These are phyloP conservation scores for Pelagia noctiluca DNA, from an alignment of 30 jellyfish, hydroid and myxozoan species.

Conservation along the genomic window DNA sequence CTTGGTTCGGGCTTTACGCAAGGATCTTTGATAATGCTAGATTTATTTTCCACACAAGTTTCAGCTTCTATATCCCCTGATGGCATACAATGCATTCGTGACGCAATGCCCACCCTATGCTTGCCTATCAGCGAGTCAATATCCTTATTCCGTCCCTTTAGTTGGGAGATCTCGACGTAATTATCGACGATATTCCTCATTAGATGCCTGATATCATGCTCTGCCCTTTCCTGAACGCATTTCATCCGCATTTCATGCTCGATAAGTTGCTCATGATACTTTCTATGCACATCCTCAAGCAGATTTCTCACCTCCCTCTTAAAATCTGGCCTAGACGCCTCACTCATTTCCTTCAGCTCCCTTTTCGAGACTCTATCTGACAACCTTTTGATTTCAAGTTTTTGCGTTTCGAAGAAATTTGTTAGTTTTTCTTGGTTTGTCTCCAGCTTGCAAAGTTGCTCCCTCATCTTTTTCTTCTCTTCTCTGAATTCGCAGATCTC, in stretches of 20 bases:
- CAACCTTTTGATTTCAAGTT: conserved; percentile 27
- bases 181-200: conserved; percentile 86
- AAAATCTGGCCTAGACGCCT: conserved; percentile 42
- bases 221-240: conserved; percentile 91
- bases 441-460: conserved; percentile 53
- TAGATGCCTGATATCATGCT: conserved; percentile 75
- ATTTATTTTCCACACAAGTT: too few relatives aligned
- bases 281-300: conserved; percentile 80
- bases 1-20: too few relatives aligned
- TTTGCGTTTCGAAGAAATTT: conserved; percentile 26
- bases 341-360: too few relatives aligned
- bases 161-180: conserved; percentile 68
- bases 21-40: too few relatives aligned
- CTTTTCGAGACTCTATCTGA: conserved; percentile 8
- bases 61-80: neutral
- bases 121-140: neutral
- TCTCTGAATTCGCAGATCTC: conserved; percentile 82
- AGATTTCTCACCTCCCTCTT: conserved; percentile 77
- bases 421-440: conserved; percentile 42
- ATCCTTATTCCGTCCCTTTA: conserved; percentile 23
- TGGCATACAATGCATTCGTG: neutral
- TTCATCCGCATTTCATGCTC: conserved; percentile 84
- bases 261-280: conserved; percentile 75
- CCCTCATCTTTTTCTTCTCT: conserved; percentile 74
- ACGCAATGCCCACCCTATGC: neutral